Evolutionary conservation across 2,797 vertebrate species (phyloP).

Genomic region (Acanthurus leucopareius): DNA sequence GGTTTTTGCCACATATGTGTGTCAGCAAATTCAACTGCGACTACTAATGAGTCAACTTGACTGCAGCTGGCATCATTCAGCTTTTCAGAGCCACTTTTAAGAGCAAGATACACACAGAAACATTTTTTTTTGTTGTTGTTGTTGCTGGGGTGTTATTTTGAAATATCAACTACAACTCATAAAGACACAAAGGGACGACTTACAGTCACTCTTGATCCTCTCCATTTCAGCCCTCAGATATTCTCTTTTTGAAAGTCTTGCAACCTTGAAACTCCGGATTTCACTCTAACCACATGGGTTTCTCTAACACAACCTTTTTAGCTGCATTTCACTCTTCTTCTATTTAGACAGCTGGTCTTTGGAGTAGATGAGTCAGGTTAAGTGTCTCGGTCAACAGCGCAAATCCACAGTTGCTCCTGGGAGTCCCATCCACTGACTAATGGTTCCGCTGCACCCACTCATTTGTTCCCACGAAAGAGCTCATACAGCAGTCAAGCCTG

Average conservation of each 20-base stretch:
- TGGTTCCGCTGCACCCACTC: constrained; percentile 55
- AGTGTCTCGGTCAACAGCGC: constrained; percentile 37
- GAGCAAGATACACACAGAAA: not conserved
- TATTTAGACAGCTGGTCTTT: constrained; percentile 58
- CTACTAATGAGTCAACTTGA: not conserved
- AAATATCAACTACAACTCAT: not conserved
- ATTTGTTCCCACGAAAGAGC: constrained; percentile 49
- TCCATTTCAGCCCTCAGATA: not conserved
- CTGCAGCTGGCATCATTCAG: not conserved
- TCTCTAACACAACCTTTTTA: constrained; percentile 4
- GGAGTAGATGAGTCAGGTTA: constrained; percentile 72
- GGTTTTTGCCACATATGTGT: not conserved
- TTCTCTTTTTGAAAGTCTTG: not conserved
- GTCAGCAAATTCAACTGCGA: not conserved
- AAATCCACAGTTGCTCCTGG: constrained; percentile 27
- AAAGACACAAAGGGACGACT: not conserved
- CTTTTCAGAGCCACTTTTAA: not conserved
- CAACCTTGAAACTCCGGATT: not conserved
- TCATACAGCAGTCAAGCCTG: constrained; percentile 4
- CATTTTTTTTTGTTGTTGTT: not conserved
- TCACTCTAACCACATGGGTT: not conserved
- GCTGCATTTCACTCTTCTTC: constrained; percentile 35
- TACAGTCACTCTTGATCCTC: not conserved
- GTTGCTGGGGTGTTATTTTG: too few species aligned
- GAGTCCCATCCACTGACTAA: constrained; percentile 63